Percentiles rank a stretch among this genome's conserved stretches.
Conservation (phyloP, 2,888 invertebrate species). For the Platycnemis pennipes region DNA sequence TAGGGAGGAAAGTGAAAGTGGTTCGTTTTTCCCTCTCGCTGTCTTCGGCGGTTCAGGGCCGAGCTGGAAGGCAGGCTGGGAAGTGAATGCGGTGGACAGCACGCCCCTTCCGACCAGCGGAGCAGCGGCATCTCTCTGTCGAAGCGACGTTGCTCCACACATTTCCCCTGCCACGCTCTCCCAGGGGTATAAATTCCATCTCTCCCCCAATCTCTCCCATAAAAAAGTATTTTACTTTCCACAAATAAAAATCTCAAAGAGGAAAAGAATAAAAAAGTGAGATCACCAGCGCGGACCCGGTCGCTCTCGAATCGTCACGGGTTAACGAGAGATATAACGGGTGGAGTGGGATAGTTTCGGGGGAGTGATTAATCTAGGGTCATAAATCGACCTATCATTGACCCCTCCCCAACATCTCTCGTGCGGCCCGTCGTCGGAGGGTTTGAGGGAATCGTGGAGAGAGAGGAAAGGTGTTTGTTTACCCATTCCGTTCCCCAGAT, state of each 20-base stretch:
- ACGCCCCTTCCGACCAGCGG: not conserved
- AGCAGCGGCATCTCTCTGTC: not conserved
- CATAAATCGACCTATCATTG: not conserved
- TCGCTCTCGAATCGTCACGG: not conserved
- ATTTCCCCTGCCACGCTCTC: not conserved
- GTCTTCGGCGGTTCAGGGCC: not conserved
- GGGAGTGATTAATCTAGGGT: not conserved
- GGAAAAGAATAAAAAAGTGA: not conserved
- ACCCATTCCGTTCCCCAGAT: not conserved
- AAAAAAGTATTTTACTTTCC: not conserved
- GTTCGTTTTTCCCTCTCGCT: too few species aligned
- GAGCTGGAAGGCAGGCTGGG: not conserved
- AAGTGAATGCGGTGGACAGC: not conserved
- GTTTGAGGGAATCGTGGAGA: not conserved
- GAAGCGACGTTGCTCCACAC: not conserved
- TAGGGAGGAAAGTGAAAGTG: not conserved
- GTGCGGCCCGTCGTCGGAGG: not conserved
- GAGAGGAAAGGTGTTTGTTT: not conserved
- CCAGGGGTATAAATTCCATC: not conserved
- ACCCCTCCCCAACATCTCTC: not conserved
- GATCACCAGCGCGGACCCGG: not conserved
- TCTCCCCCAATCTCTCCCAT: not conserved
- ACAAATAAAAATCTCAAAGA: not conserved
- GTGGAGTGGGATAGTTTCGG: not conserved
- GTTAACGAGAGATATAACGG: not conserved